Conservation (phyloP, 1,140 invertebrate genomes). For the Reticulitermes speratus region DNA sequence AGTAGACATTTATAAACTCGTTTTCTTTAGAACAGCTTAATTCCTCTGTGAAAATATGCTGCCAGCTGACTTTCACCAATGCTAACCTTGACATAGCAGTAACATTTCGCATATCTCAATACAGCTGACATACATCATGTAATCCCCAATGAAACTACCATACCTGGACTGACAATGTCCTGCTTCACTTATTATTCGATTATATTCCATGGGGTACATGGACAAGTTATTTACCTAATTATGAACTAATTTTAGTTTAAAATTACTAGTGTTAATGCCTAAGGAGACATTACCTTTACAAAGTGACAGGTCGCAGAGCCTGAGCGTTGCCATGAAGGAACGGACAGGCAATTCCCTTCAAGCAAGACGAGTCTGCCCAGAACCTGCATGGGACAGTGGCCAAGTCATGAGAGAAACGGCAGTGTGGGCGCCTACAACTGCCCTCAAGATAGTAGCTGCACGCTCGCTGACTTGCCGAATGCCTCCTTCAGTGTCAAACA, state of each 20-base stretch:
- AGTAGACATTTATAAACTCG: too few relatives aligned
- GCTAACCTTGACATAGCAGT: too few relatives aligned
- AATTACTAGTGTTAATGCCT: constrained; percentile 4
- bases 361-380: constrained; percentile 22
- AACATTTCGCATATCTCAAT: too few relatives aligned
- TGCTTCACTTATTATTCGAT: too few relatives aligned
- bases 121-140: too few relatives aligned
- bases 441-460: neutral
- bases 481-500: constrained; percentile 19
- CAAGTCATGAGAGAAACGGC: constrained; percentile 24
- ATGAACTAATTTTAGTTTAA: neutral
- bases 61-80: too few relatives aligned
- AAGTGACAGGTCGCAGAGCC: constrained; percentile 29
- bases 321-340: constrained; percentile 19
- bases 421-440: neutral
- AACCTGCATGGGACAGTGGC: constrained; percentile 20
- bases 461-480: constrained; percentile 29
- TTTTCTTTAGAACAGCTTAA: too few relatives aligned
- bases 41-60: too few relatives aligned
- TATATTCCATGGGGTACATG: too few relatives aligned
- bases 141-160: too few relatives aligned
- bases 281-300: neutral
- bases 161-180: too few relatives aligned
- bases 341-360: constrained; percentile 30
- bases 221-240: neutral